A percentile compares a stretch with the other conserved stretches of the same genome.
These are phyloP conservation scores for Phocides pigmalion DNA, from an alignment of 1,140 invertebrate genomes.

Conservation along the genomic window DNA sequence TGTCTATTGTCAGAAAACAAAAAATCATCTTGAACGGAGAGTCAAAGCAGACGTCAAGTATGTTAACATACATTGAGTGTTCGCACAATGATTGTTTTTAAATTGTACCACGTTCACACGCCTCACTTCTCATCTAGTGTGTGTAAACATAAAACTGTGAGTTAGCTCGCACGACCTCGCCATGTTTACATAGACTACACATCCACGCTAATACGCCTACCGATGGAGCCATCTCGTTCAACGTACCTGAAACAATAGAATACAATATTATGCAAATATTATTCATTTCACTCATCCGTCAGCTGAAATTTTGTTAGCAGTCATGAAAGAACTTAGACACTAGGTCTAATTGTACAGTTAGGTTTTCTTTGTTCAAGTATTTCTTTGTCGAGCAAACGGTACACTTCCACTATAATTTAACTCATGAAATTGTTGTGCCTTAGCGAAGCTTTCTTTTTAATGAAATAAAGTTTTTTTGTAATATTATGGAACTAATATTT, in stretches of 20 bases:
- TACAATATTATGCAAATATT: conserved; percentile 21
- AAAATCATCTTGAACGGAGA: not conserved
- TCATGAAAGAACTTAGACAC: conserved; percentile 22
- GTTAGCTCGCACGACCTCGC: conserved; percentile 28
- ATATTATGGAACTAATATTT: not conserved
- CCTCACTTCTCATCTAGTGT: conserved; percentile 51
- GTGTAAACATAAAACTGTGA: conserved; percentile 31
- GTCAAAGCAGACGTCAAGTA: conserved; percentile 25
- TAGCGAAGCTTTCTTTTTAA: not conserved
- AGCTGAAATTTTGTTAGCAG: conserved; percentile 1
- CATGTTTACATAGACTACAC: conserved; percentile 40
- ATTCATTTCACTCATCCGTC: conserved; percentile 5
- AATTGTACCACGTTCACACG: conserved; percentile 46
- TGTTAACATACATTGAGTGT: conserved; percentile 13
- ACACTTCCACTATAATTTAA: not conserved
- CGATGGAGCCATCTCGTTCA: conserved; percentile 7
- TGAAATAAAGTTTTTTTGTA: not conserved
- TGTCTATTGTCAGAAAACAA: conserved; percentile 10
- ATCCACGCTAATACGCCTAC: conserved; percentile 6
- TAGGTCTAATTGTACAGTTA: conserved; percentile 5
- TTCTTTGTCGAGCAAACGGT: conserved; percentile 21
- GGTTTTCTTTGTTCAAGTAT: not conserved
- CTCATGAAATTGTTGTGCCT: not conserved
- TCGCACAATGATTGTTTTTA: conserved; percentile 42
- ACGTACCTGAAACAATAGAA: conserved; percentile 45